Evolutionary conservation across 2,113 vertebrate species (phyloP), one percentile per base, ranked within the genome.

Genomic region (Casuarius casuarius): DNA sequence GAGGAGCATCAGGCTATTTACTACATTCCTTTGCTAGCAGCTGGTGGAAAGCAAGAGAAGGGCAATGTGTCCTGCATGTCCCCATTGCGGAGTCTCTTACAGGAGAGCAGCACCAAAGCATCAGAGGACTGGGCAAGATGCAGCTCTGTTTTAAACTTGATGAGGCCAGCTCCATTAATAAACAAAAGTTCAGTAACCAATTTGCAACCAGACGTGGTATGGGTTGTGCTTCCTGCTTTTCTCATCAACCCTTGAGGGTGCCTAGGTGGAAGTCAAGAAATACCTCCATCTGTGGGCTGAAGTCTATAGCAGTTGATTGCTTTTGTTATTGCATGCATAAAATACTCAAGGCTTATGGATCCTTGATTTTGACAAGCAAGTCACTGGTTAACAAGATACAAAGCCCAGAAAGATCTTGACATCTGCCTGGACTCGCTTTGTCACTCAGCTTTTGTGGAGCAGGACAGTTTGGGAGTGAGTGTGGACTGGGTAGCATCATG

Each of bases 311-410:
- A 44, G 15, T n/a, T n/a, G 9, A 44, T 49, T 42, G 46, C 4
- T 66, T 91, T 91, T 44, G 12, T 78, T 73, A 5, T 46, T 54
- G 31, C 21, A 54, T 2, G 1, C 48, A 75, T 16, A 52, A 12
- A 40, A 38, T 48, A 23, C 8, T 42, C 0, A 0, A 58, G 66
- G 54, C 0, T 1, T 0, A 0, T 2, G 10, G 14, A 20, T 18
- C 31, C 54, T 87, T 72, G 42, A 4, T 48, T 48, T 12, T 14
- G 44, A 46, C 25, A 35, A 5, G 4, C 33, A 38, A 31, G 25
- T 38, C 80, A 10, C 44, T 61, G 23, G 13, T 80, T 70, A n/a
- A 31, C 14, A 10, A 54, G 19, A 67, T 8, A 12, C 1, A 21
- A 21, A 20, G 40, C 14, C 19, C 42, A 83, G 67, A 22, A 7